A percentile compares a stretch with the other conserved stretches of the same genome.
Evolutionary conservation across 2,888 invertebrate species (phyloP).

Genomic region (Tenthredo livida): DNA sequence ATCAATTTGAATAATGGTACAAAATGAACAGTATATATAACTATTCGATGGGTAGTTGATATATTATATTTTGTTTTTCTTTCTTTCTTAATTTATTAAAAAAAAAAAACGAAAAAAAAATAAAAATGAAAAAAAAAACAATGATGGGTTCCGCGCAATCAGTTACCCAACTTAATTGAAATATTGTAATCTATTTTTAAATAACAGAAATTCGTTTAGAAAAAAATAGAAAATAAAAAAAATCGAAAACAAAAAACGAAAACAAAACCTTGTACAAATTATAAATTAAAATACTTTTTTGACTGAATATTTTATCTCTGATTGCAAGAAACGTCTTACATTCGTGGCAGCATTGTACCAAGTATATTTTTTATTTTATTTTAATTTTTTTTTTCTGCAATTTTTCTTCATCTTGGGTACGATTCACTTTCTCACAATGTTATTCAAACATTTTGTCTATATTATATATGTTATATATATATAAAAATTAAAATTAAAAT

Average conservation of each 20-base stretch:
- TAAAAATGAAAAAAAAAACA: background rate
- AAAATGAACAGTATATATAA: conserved; percentile 39
- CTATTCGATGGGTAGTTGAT: conserved; percentile 18
- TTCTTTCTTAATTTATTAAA: conserved; percentile 32
- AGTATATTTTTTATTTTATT: background rate
- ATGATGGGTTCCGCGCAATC: background rate
- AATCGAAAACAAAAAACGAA: background rate
- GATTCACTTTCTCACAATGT: background rate
- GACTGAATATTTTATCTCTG: conserved; percentile 52
- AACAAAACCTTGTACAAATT: conserved; percentile 47
- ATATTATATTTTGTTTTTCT: conserved; percentile 1
- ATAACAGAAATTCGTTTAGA: conserved; percentile 13
- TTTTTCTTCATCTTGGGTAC: conserved; percentile 13
- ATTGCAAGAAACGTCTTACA: conserved; percentile 37
- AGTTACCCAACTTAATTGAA: conserved; percentile 24
- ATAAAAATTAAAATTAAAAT: background rate
- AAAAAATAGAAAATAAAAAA: background rate
- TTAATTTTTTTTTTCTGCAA: background rate
- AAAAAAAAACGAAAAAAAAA: background rate
- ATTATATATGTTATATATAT: background rate
- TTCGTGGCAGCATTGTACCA: conserved; percentile 46
- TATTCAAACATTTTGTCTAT: conserved; percentile 11
- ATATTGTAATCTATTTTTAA: conserved; percentile 29
- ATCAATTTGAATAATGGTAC: conserved; percentile 46
- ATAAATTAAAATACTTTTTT: conserved; percentile 48